A percentile compares a stretch with the other conserved stretches of the same genome.
Evolutionary conservation across 2,888 invertebrate species (phyloP).

Genomic region (Crossocerus cetratus): DNA sequence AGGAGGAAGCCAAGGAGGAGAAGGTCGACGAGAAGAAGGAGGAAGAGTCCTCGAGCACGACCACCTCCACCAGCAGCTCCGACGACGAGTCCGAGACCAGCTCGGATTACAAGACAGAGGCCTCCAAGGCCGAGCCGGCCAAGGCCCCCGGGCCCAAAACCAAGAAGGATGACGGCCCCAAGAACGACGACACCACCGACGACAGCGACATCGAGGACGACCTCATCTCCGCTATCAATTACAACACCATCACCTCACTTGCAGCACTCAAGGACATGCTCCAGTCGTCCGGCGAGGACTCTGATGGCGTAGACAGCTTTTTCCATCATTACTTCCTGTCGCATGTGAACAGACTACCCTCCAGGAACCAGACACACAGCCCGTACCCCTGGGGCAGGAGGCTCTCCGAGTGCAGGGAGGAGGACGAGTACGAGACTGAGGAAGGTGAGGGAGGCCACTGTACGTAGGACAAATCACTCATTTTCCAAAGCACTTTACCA

Average conservation of each 20-base stretch:
- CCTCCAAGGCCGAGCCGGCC: slow-evolving; percentile 59
- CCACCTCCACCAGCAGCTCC: slow-evolving; percentile 69
- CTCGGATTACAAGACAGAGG: slow-evolving; percentile 72
- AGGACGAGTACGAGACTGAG: slow-evolving; percentile 86
- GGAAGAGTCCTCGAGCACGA: slow-evolving; percentile 67
- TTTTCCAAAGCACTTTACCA: not conserved
- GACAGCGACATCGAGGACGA: slow-evolving; percentile 83
- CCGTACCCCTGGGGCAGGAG: slow-evolving; percentile 78
- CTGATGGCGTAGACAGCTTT: slow-evolving; percentile 80
- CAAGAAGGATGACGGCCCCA: slow-evolving; percentile 50
- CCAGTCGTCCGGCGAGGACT: slow-evolving; percentile 80
- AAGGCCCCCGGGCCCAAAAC: slow-evolving; percentile 30
- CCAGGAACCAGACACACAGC: slow-evolving; percentile 78
- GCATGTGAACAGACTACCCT: slow-evolving; percentile 85
- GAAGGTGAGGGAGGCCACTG: slow-evolving; percentile 62
- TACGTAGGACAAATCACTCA: not conserved
- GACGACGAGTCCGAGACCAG: slow-evolving; percentile 74
- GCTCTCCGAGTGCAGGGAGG: slow-evolving; percentile 89
- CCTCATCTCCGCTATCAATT: slow-evolving; percentile 83
- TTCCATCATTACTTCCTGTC: slow-evolving; percentile 87
- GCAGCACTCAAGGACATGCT: slow-evolving; percentile 84
- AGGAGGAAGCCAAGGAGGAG: slow-evolving; percentile 53
- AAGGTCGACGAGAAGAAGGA: slow-evolving; percentile 60
- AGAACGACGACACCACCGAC: slow-evolving; percentile 71
- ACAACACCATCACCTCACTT: slow-evolving; percentile 84